A percentile compares a stretch with the other conserved stretches of the same genome.
Conservation (phyloP, 2,113 vertebrate genomes). For the Prunella himalayana region DNA sequence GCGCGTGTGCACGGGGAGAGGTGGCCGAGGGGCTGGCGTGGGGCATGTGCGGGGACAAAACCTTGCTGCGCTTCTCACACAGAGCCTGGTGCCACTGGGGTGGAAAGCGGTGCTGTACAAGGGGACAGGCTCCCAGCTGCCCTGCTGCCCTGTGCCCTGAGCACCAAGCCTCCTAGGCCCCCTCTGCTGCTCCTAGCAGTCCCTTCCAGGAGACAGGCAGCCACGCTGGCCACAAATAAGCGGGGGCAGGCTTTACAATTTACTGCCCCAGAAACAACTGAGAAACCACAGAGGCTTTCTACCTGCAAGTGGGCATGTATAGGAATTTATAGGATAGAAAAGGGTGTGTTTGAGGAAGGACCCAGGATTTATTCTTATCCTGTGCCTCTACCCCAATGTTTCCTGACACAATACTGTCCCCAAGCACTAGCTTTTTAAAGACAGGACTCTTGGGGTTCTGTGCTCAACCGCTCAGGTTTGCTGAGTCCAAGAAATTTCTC, state of each 20-base stretch:
- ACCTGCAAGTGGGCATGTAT: not conserved
- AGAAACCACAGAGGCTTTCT: not conserved
- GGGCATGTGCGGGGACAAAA: not conserved
- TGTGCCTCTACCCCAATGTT: not conserved
- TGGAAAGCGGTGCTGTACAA: not conserved
- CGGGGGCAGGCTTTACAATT: not conserved
- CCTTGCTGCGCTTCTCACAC: not conserved
- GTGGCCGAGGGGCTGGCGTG: not conserved
- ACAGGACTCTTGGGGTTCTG: not conserved
- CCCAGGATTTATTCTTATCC: not conserved
- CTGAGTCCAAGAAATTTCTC: not conserved
- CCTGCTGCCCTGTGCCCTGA: not conserved
- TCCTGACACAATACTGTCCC: not conserved
- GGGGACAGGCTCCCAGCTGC: not conserved
- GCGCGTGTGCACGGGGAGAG: not conserved
- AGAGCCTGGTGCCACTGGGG: not conserved
- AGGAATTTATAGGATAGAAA: not conserved
- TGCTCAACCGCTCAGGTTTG: accelerated
- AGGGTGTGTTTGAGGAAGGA: not conserved
- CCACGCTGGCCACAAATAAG: not conserved
- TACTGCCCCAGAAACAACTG: not conserved
- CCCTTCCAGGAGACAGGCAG: not conserved
- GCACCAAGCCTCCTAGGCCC: not conserved
- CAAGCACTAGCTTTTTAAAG: not conserved
- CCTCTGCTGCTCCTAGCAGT: not conserved